These are phyloP conservation scores for Sycophila texana DNA, from an alignment of 2,888 invertebrate species.

Conservation along the genomic window DNA sequence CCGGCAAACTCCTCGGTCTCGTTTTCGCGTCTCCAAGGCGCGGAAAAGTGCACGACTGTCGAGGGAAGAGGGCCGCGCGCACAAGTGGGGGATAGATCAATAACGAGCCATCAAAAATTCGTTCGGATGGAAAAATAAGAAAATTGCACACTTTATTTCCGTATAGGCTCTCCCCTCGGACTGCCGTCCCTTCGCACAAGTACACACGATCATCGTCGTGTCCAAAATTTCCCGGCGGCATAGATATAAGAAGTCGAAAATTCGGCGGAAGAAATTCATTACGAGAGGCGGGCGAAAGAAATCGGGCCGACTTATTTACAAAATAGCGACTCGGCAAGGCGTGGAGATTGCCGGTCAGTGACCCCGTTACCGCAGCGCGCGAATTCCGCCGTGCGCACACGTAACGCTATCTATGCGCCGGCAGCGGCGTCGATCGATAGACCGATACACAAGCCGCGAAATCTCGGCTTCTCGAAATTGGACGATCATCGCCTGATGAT, in stretches of 20 bases:
- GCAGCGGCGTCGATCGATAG: neutral
- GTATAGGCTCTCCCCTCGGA: too few species aligned
- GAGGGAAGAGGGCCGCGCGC: neutral
- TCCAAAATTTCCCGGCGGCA: neutral
- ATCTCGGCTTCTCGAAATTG: neutral
- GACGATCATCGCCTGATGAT: too few species aligned
- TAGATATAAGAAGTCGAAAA: neutral
- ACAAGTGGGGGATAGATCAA: slow-evolving; percentile 13
- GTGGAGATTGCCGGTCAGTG: slow-evolving; percentile 36
- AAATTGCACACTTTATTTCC: too few species aligned
- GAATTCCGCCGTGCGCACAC: slow-evolving; percentile 15
- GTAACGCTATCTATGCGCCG: slow-evolving; percentile 4
- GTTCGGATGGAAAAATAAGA: too few species aligned
- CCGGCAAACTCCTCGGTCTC: slow-evolving; percentile 53
- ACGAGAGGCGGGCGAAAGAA: neutral
- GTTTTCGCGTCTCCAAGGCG: slow-evolving; percentile 35
- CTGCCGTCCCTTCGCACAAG: too few species aligned
- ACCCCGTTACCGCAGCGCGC: slow-evolving; percentile 27
- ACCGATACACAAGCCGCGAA: slow-evolving; percentile 9
- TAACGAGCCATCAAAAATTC: slow-evolving; percentile 10
- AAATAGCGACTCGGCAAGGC: slow-evolving; percentile 16
- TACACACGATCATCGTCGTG: too few species aligned
- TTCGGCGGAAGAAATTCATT: neutral
- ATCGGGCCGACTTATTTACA: slow-evolving; percentile 33
- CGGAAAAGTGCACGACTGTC: too few species aligned